phyloP scores from a whole-genome alignment of 2,797 vertebrate genomes.

The Menidia menidia region DNA sequence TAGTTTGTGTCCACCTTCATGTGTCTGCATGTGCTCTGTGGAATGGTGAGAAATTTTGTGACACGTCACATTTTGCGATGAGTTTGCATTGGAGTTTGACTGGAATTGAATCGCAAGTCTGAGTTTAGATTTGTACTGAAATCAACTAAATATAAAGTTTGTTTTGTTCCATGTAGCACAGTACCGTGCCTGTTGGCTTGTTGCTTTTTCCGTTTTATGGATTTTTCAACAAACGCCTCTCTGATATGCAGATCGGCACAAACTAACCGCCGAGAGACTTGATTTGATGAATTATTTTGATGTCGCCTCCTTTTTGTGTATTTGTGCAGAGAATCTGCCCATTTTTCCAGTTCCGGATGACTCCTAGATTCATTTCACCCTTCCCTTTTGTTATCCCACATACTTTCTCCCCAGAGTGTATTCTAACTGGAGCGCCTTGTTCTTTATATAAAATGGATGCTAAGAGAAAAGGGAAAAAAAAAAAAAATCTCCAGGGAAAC shows the following conservation, averaged over 20 bases:
- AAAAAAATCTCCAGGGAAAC: slow-evolving; percentile 50
- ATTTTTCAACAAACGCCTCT: not conserved
- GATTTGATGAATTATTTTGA: not conserved
- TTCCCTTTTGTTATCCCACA: slow-evolving; percentile 50
- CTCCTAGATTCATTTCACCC: slow-evolving; percentile 22
- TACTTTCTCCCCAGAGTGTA: slow-evolving; percentile 47
- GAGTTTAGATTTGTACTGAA: no score
- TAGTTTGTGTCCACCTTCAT: no score
- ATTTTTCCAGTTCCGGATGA: not conserved
- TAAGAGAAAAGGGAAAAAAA: slow-evolving; percentile 32
- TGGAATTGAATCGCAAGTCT: not conserved
- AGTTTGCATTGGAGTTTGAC: no score
- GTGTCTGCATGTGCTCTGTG: no score
- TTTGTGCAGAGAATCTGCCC: slow-evolving; percentile 2
- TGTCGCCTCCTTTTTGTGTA: not conserved
- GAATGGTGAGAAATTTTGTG: no score
- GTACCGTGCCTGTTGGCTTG: not conserved
- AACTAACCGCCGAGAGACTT: not conserved
- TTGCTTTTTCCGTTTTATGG: not conserved
- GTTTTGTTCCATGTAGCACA: not conserved
- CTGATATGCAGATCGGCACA: not conserved
- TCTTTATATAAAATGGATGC: slow-evolving; percentile 71
- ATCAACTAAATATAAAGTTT: not conserved
- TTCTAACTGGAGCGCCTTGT: slow-evolving; percentile 74
- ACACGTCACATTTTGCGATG: no score